Conservation (phyloP, 2,888 invertebrate genomes). For the Limnephilus lunatus region DNA sequence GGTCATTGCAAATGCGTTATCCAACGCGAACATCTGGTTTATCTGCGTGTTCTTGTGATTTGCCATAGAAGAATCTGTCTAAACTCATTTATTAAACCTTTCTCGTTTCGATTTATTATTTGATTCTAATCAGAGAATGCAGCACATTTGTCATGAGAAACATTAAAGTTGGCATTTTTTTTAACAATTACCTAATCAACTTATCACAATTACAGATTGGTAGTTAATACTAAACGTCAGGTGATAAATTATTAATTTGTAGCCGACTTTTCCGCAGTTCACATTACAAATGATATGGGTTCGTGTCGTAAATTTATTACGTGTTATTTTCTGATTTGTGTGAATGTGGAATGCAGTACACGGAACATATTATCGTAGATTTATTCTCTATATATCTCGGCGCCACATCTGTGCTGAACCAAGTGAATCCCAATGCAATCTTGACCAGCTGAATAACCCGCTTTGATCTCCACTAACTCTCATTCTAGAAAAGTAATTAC, state of each 20-base stretch:
- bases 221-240: not conserved
- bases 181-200: not conserved
- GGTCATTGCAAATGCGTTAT: not conserved
- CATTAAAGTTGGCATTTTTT: not conserved
- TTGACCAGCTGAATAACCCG: not conserved
- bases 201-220: not conserved
- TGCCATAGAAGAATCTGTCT: not conserved
- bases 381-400: not conserved
- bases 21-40: not conserved
- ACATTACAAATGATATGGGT: not conserved
- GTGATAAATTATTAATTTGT: not conserved
- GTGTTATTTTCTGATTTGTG: not conserved
- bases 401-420: not conserved
- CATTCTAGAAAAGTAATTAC: not conserved
- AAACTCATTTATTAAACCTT: not conserved
- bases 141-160: not conserved
- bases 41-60: not conserved
- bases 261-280: too few species aligned
- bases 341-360: not conserved
- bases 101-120: not conserved
- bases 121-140: not conserved
- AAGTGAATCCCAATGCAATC: not conserved
- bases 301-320: not conserved
- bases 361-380: not conserved
- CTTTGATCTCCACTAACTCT: not conserved